Base-by-base conservation (phyloP, 2,797 vertebrate species). In the Sebastes cheni region DNA sequence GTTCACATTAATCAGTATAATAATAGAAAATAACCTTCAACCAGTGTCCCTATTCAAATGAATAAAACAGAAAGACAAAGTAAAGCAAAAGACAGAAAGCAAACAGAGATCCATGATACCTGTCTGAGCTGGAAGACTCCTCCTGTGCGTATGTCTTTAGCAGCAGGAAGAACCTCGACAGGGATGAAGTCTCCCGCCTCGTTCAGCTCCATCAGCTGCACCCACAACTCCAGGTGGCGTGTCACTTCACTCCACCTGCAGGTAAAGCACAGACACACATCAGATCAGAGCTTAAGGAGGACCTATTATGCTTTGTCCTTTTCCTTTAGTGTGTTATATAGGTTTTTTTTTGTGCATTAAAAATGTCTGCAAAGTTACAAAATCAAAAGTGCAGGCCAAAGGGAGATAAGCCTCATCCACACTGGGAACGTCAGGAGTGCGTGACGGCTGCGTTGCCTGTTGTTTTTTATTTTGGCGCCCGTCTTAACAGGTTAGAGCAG, bases 231-330 rank as follows among this genome's bases (percentile, higher is more conserved):
- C 79, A 99, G 89, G 56, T 96, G 97, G 8, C 98, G 96, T 0
- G 97, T 99, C 83, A 99, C 98, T 92, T 99, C 98, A 4, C 97
- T 99, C 98, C 98, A 99, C 89, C 98, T 99, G 92, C 16, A 64
- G 39, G 64, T 8, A 3, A 30, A 42, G 46, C 23, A 32, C 1
- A 16, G 6, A 29, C 20, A 39, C 56, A 9, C 71, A 16, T 14
- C 23, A 20, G 6, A 12, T 16, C 64, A 39, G 16, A 56, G 55
- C 25, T 27, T 59, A 18, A 59, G 8, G 42, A 46, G 14, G 42
- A 46, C 42, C 42, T 18, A 4, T 46, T 46, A 18, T 18, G 42
- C 14, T 46, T 46, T 18, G 1, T 46, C 16, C 16, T 14, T 46
- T 46, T 46, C 42, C 16, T 46, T 46, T 18, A 46, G 42, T 46